Percentiles rank a stretch among this genome's conserved stretches.
phyloP scores from a whole-genome alignment of 2,113 vertebrate genomes.

The Tenrec ecaudatus region DNA sequence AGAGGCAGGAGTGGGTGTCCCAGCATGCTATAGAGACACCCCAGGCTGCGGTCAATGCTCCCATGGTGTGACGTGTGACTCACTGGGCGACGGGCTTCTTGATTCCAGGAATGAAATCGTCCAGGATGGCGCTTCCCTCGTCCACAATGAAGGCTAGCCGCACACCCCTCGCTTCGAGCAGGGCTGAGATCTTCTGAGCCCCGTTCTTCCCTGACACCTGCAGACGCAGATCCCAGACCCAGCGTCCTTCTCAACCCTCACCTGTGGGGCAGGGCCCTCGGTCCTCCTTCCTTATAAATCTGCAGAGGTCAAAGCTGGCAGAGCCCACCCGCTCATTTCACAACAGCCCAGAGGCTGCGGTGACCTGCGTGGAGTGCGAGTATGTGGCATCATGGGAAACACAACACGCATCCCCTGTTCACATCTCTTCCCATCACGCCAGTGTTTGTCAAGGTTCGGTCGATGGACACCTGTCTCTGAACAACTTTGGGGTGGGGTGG shows the following conservation, averaged over 20 bases:
- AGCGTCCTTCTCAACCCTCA: neutral
- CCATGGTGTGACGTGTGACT: conserved; percentile 75
- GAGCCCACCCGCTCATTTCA: neutral
- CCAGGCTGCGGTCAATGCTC: neutral
- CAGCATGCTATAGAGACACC: neutral
- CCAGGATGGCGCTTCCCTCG: conserved; percentile 89
- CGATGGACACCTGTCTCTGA: neutral
- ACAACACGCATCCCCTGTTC: neutral
- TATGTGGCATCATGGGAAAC: neutral
- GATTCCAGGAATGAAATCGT: conserved; percentile 88
- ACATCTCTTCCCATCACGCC: neutral
- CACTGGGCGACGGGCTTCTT: conserved; percentile 93
- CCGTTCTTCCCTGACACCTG: conserved; percentile 91
- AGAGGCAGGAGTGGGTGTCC: neutral
- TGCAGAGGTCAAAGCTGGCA: neutral
- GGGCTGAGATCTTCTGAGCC: conserved; percentile 89
- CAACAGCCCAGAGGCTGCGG: neutral
- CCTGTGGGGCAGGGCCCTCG: neutral
- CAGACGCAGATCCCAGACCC: neutral
- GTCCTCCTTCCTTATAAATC: neutral
- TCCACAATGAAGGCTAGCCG: conserved; percentile 93
- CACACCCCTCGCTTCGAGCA: conserved; percentile 89
- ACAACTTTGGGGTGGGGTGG: neutral
- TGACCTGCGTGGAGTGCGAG: neutral
- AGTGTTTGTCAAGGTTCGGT: neutral